Evolutionary conservation across 2,797 vertebrate species (phyloP).

Genomic region (Poecilia velifera): DNA sequence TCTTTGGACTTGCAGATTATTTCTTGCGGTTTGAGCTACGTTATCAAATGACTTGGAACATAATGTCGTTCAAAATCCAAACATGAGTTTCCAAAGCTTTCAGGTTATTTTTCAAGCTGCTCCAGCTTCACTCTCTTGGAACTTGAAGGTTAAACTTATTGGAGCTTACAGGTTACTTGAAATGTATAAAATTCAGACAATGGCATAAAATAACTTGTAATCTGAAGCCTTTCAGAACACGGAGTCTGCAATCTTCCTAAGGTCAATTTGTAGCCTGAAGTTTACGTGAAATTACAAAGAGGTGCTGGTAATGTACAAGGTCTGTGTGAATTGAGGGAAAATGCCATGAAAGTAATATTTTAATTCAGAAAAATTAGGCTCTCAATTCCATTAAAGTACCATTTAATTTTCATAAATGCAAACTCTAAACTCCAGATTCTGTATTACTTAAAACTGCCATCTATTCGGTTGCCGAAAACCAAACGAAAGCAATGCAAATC

Average conservation of each 20-base stretch:
- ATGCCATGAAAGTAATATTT: not conserved
- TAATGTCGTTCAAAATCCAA: not conserved
- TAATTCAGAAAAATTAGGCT: not conserved
- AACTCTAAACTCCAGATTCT: not conserved
- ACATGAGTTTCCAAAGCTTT: not conserved
- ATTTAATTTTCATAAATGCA: not conserved
- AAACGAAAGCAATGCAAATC: not conserved
- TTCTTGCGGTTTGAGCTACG: not conserved
- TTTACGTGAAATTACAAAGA: not conserved
- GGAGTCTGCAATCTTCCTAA: not conserved
- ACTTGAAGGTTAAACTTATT: not conserved
- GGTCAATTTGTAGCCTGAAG: not conserved
- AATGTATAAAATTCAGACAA: not conserved
- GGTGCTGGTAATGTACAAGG: too few species aligned
- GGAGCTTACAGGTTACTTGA: not conserved
- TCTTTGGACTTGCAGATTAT: not conserved
- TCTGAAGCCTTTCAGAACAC: not conserved
- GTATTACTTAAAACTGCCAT: not conserved
- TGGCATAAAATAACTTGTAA: not conserved
- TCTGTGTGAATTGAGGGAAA: not conserved
- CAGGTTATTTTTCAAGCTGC: not conserved
- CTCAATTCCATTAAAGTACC: not conserved
- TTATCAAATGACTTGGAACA: not conserved
- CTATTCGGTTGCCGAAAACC: not conserved
- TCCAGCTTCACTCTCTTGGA: not conserved